phyloP scores from a whole-genome alignment of 2,113 vertebrate species.

The Deroptyus accipitrinus region DNA sequence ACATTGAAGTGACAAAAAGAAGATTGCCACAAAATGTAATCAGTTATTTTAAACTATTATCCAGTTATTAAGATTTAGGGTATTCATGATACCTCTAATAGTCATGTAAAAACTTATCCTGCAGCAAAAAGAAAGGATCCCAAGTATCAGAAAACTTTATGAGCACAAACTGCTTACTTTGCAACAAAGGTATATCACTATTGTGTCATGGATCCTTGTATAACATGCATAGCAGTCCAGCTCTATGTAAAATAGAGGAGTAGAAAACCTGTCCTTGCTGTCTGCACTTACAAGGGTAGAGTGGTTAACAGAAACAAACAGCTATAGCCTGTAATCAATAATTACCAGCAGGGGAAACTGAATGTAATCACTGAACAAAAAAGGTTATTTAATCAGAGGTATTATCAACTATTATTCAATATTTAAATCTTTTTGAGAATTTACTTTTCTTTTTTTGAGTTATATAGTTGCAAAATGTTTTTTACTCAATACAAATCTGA shows the following conservation, averaged over 20 bases:
- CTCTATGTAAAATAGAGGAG: background rate
- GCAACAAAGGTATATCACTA: background rate
- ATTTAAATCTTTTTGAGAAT: background rate
- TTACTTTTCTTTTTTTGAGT: background rate
- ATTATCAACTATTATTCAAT: slow-evolving; percentile 16
- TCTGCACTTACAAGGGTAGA: slow-evolving; percentile 21
- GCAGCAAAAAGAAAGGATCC: background rate
- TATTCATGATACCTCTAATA: background rate
- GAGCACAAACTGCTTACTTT: background rate
- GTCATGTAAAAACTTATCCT: background rate
- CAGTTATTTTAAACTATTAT: background rate
- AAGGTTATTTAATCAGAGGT: slow-evolving; percentile 19
- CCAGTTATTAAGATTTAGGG: background rate
- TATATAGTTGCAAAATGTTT: background rate
- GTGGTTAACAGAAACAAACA: slow-evolving; percentile 30
- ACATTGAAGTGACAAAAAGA: background rate
- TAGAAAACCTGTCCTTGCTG: background rate
- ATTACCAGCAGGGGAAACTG: slow-evolving; percentile 12
- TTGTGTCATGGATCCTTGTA: background rate
- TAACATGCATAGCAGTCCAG: background rate
- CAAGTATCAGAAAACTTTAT: background rate
- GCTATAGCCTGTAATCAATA: slow-evolving; percentile 42
- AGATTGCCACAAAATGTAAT: background rate
- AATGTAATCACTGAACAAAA: slow-evolving; percentile 44
- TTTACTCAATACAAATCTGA: background rate